phyloP scores from a whole-genome alignment of 2,797 vertebrate species.

The Eulemur coronatus region DNA sequence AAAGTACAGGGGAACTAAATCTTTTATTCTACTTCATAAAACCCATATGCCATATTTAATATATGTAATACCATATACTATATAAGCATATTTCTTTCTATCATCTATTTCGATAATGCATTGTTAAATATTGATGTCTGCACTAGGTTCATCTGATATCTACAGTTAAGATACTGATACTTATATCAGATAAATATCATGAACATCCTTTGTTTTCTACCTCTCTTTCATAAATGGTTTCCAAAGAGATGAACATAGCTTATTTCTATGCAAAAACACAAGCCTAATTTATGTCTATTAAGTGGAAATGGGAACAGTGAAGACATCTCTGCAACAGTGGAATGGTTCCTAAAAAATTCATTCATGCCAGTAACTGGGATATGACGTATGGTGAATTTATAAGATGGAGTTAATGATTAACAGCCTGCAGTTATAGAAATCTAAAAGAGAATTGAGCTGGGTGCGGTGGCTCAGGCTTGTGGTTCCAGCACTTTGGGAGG shows the following conservation, averaged over 20 bases:
- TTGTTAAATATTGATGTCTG: not conserved
- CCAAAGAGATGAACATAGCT: not conserved
- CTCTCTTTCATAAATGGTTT: not conserved
- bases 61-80: not conserved
- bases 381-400: not conserved
- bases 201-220: not conserved
- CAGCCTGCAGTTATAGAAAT: not conserved
- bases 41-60: not conserved
- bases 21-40: not conserved
- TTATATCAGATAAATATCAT: not conserved
- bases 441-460: not conserved
- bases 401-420: not conserved
- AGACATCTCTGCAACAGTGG: not conserved
- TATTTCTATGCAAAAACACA: not conserved
- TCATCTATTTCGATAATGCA: not conserved
- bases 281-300: not conserved
- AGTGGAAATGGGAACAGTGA: not conserved
- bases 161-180: not conserved
- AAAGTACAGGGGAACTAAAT: not conserved
- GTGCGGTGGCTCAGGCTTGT: not conserved
- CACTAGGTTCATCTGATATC: not conserved
- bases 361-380: not conserved
- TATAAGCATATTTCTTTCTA: not conserved
- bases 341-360: not conserved
- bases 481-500: not conserved